Evolutionary conservation across 2,797 vertebrate genomes (phyloP).

Genomic region (Cyclopterus lumpus): DNA sequence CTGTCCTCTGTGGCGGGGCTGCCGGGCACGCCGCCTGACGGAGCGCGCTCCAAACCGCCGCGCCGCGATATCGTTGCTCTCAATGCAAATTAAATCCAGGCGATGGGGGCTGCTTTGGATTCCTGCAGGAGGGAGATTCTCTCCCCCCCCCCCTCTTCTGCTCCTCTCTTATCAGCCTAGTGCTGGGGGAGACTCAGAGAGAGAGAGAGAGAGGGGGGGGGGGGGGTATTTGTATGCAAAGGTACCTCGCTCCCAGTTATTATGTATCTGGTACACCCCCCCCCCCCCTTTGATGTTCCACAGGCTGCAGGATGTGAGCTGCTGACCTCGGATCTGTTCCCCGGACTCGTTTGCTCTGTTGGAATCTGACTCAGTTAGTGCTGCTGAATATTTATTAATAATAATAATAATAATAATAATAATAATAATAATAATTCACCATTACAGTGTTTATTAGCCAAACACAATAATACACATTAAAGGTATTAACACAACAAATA

Average conservation of each 20-base stretch:
- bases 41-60: conserved; percentile 49
- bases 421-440: background rate
- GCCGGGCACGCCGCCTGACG: conserved; percentile 69
- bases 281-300: no score
- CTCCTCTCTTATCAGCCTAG: conserved; percentile 59
- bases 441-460: background rate
- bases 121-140: conserved; percentile 61
- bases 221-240: conserved; percentile 65
- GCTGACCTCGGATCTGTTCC: background rate
- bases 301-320: background rate
- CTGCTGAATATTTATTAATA: no score
- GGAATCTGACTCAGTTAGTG: no score
- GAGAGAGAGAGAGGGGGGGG: background rate
- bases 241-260: conserved; percentile 71
- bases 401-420: no score
- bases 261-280: conserved; percentile 52
- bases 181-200: conserved; percentile 20
- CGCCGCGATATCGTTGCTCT: conserved; percentile 43
- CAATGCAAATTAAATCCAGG: conserved; percentile 75
- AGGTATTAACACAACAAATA: no score
- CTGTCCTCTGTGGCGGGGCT: conserved; percentile 75
- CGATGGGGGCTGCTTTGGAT: conserved; percentile 57
- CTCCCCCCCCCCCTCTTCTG: conserved; percentile 12
- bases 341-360: no score
- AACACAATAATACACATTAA: no score